A percentile compares a stretch with the other conserved stretches of the same genome.
Conservation (phyloP, 1,140 invertebrate species). For the Planococcus citri region DNA sequence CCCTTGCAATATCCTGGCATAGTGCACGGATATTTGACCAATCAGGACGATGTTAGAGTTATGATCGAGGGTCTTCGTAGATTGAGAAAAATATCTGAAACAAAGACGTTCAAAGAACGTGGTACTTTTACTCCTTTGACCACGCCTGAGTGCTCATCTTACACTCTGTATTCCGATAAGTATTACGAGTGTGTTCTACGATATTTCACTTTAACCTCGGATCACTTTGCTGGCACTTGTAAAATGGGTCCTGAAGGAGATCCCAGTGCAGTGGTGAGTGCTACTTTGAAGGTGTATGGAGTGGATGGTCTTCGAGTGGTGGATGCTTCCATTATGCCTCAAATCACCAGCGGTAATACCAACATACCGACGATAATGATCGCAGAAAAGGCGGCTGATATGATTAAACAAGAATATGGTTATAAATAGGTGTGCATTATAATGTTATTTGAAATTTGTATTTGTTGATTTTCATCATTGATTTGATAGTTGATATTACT, state of each 20-base stretch:
- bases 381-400: conserved; percentile 53
- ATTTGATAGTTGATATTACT: too few relatives aligned
- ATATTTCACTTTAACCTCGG: conserved; percentile 64
- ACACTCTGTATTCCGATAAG: conserved; percentile 37
- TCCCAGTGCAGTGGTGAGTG: conserved; percentile 53
- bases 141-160: too few relatives aligned
- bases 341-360: conserved; percentile 45
- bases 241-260: conserved; percentile 66
- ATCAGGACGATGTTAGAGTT: conserved; percentile 34
- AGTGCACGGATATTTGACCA: conserved; percentile 47
- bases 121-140: too few relatives aligned
- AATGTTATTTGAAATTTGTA: too few relatives aligned
- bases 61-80: conserved; percentile 32
- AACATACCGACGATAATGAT: conserved; percentile 55
- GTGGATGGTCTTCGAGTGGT: conserved; percentile 53
- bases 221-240: conserved; percentile 69
- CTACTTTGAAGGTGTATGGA: conserved; percentile 51
- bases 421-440: too few relatives aligned
- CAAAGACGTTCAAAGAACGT: conserved; percentile 29
- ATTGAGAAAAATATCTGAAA: conserved; percentile 29
- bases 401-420: conserved; percentile 45
- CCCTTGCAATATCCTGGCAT: conserved; percentile 49
- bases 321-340: conserved; percentile 58
- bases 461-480: too few relatives aligned
- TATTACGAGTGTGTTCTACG: conserved; percentile 76